Evolutionary conservation across 2,113 vertebrate genomes (phyloP).

Genomic region (Hippocampus comes): DNA sequence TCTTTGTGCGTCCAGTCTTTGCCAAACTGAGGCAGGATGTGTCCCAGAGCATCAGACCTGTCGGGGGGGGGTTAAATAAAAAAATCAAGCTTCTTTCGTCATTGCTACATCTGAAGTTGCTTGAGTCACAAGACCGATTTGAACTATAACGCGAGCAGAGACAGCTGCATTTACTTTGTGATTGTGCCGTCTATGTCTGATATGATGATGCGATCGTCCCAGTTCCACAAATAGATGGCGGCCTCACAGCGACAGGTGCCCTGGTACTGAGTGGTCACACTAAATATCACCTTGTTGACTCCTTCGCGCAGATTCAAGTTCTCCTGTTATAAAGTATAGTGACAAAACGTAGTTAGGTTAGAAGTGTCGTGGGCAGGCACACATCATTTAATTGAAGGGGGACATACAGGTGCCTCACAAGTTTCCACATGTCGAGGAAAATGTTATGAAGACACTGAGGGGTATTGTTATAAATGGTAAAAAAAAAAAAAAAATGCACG

Average conservation of each 20-base stretch:
- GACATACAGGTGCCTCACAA: not conserved
- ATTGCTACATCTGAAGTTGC: too few relatives aligned
- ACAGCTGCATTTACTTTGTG: conserved; percentile 79
- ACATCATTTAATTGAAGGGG: too few relatives aligned
- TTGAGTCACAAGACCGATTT: not conserved
- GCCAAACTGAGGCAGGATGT: conserved; percentile 89
- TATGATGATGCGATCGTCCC: conserved; percentile 88
- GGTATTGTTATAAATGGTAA: not conserved
- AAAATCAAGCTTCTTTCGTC: not conserved
- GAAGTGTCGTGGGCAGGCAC: not conserved
- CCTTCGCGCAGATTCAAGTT: conserved; percentile 84
- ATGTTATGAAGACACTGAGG: not conserved
- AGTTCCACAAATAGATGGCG: conserved; percentile 93
- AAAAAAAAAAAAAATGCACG: not conserved
- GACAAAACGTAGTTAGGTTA: not conserved
- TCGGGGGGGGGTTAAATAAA: not conserved
- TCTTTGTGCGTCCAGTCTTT: conserved; percentile 96
- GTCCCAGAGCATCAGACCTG: conserved; percentile 91
- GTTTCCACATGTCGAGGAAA: too few relatives aligned
- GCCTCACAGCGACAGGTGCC: conserved; percentile 91
- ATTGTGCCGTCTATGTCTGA: conserved; percentile 97
- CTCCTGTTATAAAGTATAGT: conserved; percentile 57
- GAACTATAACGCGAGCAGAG: not conserved
- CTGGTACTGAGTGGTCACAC: conserved; percentile 93
- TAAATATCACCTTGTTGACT: conserved; percentile 87